Evolutionary conservation across 2,113 vertebrate genomes (phyloP).

Genomic region (Mormoops blainvillei): DNA sequence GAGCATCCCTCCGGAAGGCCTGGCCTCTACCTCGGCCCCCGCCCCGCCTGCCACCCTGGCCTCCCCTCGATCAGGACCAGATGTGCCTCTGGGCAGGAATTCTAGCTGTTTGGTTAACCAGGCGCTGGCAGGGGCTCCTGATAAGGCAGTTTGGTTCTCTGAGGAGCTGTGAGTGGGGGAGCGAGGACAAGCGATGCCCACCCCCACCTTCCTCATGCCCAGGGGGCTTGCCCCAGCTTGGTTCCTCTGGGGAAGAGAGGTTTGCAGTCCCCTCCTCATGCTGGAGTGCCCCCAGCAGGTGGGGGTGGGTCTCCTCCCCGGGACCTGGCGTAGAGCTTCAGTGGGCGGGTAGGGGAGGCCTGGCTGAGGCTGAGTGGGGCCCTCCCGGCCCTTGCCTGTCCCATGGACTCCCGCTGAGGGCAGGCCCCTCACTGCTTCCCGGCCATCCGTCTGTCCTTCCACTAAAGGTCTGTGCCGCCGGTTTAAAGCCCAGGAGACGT

Average conservation of each 20-base stretch:
- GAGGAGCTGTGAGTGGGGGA: background rate
- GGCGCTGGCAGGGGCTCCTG: constrained; percentile 44
- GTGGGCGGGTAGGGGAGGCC: too few relatives aligned
- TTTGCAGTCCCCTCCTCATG: fast-evolving
- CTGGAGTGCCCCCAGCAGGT: background rate
- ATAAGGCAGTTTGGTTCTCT: constrained; percentile 46
- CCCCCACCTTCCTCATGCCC: background rate
- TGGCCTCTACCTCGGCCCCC: background rate
- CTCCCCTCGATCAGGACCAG: constrained; percentile 64
- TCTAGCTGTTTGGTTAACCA: constrained; percentile 55
- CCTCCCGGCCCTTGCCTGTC: fast-evolving
- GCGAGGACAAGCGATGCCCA: background rate
- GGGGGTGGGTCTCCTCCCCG: background rate
- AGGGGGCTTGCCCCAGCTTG: background rate
- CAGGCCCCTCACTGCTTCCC: fast-evolving
- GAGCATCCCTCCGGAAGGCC: background rate
- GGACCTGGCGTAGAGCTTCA: background rate
- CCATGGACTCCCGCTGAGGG: background rate
- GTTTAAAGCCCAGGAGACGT: background rate
- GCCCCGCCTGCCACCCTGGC: background rate
- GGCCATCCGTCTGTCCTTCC: fast-evolving
- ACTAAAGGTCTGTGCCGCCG: too few relatives aligned
- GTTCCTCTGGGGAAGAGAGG: background rate
- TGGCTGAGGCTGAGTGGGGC: fast-evolving
- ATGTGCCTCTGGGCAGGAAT: constrained; percentile 58